Conservation (phyloP, 2,797 vertebrate species). For the Chromobotia macracanthus region DNA sequence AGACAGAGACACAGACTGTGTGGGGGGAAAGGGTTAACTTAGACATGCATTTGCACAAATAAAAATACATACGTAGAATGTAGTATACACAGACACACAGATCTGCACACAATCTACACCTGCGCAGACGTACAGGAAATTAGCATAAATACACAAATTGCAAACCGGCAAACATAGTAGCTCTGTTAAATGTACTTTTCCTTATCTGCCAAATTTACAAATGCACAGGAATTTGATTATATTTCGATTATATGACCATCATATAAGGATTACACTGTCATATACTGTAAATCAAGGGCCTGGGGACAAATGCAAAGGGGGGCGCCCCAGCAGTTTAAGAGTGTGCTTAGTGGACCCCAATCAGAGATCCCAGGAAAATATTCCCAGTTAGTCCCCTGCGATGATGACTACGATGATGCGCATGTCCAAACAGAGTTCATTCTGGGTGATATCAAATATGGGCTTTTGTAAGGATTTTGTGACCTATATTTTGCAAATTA, state of each 20-base stretch:
- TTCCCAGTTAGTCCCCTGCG: too few species aligned
- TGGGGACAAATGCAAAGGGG: too few species aligned
- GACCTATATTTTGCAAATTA: neutral
- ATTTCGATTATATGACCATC: neutral
- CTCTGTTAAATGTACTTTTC: neutral
- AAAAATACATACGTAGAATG: neutral
- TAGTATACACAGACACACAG: neutral
- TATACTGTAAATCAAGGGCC: too few species aligned
- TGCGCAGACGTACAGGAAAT: neutral
- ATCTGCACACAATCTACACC: neutral
- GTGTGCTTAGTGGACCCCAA: too few species aligned
- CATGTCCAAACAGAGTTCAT: neutral
- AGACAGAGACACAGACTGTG: slow-evolving; percentile 8
- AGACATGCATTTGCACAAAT: slow-evolving; percentile 4
- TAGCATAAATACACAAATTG: neutral
- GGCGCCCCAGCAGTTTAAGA: too few species aligned
- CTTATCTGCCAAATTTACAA: neutral
- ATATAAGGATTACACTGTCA: neutral
- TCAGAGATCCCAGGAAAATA: too few species aligned
- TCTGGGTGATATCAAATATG: neutral
- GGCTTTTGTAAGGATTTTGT: neutral
- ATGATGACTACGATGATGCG: too few species aligned
- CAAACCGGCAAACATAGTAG: slow-evolving; percentile 11
- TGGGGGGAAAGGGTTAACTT: neutral
- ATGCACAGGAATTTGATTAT: too few species aligned